These are phyloP conservation scores for Panagrolaimus sp. DNA, from an alignment of 1,140 invertebrate species.

Conservation along the genomic window DNA sequence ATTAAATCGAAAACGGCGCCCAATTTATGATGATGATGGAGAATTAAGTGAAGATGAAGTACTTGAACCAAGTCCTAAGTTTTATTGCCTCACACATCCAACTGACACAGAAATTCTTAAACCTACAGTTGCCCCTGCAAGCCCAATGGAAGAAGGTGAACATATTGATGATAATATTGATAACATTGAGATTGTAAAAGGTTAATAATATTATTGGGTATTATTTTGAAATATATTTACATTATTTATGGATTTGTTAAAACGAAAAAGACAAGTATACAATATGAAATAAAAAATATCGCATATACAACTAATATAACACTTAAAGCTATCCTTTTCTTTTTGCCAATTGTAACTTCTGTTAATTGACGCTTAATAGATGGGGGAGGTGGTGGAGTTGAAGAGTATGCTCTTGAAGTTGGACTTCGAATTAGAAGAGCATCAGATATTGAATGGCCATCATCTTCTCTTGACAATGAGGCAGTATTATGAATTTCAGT, in stretches of 20 bases:
- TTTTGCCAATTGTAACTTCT: conserved; percentile 10
- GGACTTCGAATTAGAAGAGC: background rate
- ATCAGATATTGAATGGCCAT: background rate
- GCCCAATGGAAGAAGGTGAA: too few species aligned
- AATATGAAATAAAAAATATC: conserved; percentile 13
- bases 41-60: too few species aligned
- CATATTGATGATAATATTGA: too few species aligned
- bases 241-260: background rate
- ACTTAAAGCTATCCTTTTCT: conserved; percentile 6
- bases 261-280: conserved; percentile 2
- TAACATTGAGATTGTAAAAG: too few species aligned
- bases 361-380: background rate
- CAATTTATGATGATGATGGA: too few species aligned
- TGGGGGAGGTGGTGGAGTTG: background rate
- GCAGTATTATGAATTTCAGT: background rate
- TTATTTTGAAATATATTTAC: background rate
- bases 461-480: background rate
- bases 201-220: too few species aligned
- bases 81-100: too few species aligned
- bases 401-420: background rate
- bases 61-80: too few species aligned
- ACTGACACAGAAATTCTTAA: too few species aligned
- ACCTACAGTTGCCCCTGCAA: too few species aligned
- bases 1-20: too few species aligned
- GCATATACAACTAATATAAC: conserved; percentile 3